Conservation (phyloP, 1,140 invertebrate species). For the Neodiprion fabricii region DNA sequence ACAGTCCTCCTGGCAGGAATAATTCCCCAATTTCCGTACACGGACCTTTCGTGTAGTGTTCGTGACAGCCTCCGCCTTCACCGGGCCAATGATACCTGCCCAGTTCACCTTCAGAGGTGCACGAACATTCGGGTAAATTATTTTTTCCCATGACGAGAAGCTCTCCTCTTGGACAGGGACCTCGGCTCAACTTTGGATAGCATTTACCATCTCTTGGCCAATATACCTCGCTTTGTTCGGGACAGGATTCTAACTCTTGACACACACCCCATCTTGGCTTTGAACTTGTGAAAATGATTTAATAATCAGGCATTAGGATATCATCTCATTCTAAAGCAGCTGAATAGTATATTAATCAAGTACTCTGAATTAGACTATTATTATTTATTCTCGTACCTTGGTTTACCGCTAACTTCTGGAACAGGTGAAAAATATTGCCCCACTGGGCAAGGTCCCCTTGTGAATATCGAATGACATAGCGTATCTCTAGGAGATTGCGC, state of each 20-base stretch:
- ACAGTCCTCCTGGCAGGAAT: constrained; percentile 74
- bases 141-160: constrained; percentile 67
- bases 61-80: constrained; percentile 71
- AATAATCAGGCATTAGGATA: constrained; percentile 8
- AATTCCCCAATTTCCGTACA: constrained; percentile 75
- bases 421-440: constrained; percentile 78
- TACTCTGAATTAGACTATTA: too few relatives aligned
- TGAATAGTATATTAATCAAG: neutral
- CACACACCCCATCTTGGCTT: constrained; percentile 73
- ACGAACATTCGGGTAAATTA: constrained; percentile 67
- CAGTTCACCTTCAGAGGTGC: constrained; percentile 58
- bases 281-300: constrained; percentile 39
- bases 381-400: constrained; percentile 34
- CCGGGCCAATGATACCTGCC: constrained; percentile 60
- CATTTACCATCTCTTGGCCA: constrained; percentile 78
- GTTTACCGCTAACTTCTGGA: constrained; percentile 43
- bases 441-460: constrained; percentile 70
- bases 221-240: constrained; percentile 67
- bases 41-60: constrained; percentile 79
- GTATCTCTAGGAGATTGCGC: constrained; percentile 65
- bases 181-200: constrained; percentile 71
- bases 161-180: constrained; percentile 77
- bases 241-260: constrained; percentile 66
- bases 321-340: constrained; percentile 18
- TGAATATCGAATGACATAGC: constrained; percentile 75